phyloP scores from a whole-genome alignment of 2,113 vertebrate species.

The Lophotis ruficrista region DNA sequence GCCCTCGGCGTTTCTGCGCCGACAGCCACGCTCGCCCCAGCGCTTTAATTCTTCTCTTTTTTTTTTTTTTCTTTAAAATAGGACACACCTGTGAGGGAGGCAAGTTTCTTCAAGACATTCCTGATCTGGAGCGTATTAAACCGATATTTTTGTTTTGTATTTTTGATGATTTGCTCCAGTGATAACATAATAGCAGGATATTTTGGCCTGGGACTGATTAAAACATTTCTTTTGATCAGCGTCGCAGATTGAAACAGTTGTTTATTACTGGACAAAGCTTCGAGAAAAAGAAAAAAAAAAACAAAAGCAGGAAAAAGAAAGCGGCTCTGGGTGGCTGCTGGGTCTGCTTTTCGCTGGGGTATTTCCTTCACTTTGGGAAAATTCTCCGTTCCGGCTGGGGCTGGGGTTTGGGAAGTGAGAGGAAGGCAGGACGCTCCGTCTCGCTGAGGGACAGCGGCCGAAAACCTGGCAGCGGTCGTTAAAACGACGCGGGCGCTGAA shows the following conservation, averaged over 20 bases:
- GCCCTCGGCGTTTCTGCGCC: background rate
- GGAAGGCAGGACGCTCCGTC: background rate
- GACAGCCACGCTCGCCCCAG: background rate
- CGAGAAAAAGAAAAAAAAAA: background rate
- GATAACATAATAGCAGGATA: constrained; percentile 64
- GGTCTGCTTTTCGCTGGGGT: background rate
- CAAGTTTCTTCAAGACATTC: constrained; percentile 50
- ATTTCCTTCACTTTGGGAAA: constrained; percentile 2
- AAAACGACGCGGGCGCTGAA: background rate
- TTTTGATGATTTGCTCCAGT: constrained; percentile 62
- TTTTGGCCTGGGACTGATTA: constrained; percentile 71
- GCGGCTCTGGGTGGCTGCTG: background rate
- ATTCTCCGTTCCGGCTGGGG: rapidly evolving
- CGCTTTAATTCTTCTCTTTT: constrained; percentile 15
- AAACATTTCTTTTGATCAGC: constrained; percentile 64
- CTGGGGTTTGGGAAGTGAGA: background rate
- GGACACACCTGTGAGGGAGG: constrained; percentile 58
- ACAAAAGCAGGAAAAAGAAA: background rate
- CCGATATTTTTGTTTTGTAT: constrained; percentile 66
- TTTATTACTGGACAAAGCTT: constrained; percentile 63
- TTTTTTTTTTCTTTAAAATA: constrained; percentile 53
- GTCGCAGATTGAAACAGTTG: constrained; percentile 54
- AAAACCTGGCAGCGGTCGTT: background rate
- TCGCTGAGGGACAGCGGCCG: constrained; percentile 2
- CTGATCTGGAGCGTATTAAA: constrained; percentile 55